Base-by-base conservation (phyloP, 2,113 vertebrate species). In the Galemys pyrenaicus region DNA sequence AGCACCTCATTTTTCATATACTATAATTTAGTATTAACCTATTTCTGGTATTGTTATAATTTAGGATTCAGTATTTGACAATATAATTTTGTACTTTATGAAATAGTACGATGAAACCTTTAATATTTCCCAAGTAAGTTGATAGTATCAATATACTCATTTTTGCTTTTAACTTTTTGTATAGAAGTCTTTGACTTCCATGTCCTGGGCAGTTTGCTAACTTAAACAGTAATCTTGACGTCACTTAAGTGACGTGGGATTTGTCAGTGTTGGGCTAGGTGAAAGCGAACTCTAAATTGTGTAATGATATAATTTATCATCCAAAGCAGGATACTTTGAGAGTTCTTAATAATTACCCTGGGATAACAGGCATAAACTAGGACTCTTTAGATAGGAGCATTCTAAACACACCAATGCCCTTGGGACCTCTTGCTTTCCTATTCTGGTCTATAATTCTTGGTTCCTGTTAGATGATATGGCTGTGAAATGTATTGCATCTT, bases 51-150 rank as follows among this genome's bases (percentile, higher is more conserved):
- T 26, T 86, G 17, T 65, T 65, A 4, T 75, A 81, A 58, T 73
- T 77, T 92, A 58, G 12, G 11, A 71, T 89, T 92, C 10, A 65
- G 22, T 73, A 68, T 28, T 65, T 89, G 39, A 30, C 35, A 79
- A 35, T 92, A 22, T 86, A 54, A 54, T 95, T 91, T 95, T 83
- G 24, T 3, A 87, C 68, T 95, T 28, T 73, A 5, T 91, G 37
- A 75, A 82, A 77, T 65, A 35, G 65, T 64, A 30, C 49, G 44
- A 65, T 70, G 39, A 87, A 85, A 32, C 11, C 28, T 95, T 82
- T 67, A 81, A 49, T 67, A n/a, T 78, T 83, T 89, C 8, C 30
- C 44, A 60, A 67, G 46, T 71, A 75, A 94, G 62, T 71, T 89
- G 80, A 56, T 32, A 87, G 19, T 68, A 49, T 28, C 1, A 8